Evolutionary conservation across 1,140 invertebrate species (phyloP).

Genomic region (Anastatus disparis): DNA sequence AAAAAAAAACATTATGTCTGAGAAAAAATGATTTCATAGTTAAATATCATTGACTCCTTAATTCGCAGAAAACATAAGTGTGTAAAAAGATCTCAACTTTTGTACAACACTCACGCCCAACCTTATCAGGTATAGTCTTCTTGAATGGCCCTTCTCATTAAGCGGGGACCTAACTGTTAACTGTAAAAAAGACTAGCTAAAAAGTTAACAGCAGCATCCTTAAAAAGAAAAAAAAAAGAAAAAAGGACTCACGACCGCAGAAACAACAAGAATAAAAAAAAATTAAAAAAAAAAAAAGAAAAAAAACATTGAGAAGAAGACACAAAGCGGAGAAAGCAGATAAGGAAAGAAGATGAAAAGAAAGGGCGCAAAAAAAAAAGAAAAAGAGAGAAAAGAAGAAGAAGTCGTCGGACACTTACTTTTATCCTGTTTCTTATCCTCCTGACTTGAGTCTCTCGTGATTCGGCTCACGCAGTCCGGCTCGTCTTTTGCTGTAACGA

Average conservation of each 20-base stretch:
- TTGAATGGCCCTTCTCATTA: background rate
- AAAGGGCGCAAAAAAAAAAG: background rate
- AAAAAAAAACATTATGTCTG: too few relatives aligned
- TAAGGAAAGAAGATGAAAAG: conserved; percentile 14
- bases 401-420: conserved; percentile 44
- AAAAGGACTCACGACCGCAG: conserved; percentile 14
- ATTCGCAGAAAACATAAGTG: too few relatives aligned
- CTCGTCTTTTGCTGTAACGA: conserved; percentile 19
- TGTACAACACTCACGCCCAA: too few relatives aligned
- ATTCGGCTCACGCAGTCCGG: conserved; percentile 42
- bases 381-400: conserved; percentile 11
- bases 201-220: too few relatives aligned
- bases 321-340: conserved; percentile 5
- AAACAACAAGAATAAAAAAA: conserved; percentile 13
- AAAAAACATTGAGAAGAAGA: conserved; percentile 12
- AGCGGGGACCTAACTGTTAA: background rate
- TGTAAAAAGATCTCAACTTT: too few relatives aligned
- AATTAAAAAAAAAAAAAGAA: conserved; percentile 12
- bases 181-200: background rate
- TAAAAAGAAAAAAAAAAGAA: conserved; percentile 1
- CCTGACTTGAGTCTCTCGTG: conserved; percentile 32
- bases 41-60: too few relatives aligned
- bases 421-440: conserved; percentile 50
- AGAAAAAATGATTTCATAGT: too few relatives aligned
- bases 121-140: too few relatives aligned